These are phyloP conservation scores for Hymenopus coronatus DNA, from an alignment of 2,888 invertebrate genomes.

Conservation along the genomic window DNA sequence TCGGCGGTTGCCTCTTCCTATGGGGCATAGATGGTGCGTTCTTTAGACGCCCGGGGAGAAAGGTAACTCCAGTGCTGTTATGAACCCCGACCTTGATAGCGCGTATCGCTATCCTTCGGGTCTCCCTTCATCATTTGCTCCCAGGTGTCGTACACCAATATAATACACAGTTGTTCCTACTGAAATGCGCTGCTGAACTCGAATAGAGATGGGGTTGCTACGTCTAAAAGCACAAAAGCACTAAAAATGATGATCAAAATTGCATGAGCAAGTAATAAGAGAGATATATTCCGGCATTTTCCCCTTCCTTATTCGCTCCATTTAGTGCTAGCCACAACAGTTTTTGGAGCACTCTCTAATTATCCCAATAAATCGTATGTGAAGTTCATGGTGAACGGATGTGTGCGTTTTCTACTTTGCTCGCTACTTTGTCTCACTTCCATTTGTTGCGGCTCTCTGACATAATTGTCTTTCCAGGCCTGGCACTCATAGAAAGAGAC, in stretches of 20 bases:
- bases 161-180: too few species aligned
- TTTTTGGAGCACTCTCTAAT: neutral
- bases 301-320: neutral
- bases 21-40: too few species aligned
- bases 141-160: too few species aligned
- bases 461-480: neutral
- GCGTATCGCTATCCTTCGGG: too few species aligned
- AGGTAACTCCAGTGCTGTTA: too few species aligned
- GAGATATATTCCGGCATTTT: neutral
- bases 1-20: too few species aligned
- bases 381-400: neutral
- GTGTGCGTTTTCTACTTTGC: neutral
- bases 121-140: too few species aligned
- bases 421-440: neutral
- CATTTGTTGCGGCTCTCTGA: neutral
- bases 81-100: too few species aligned
- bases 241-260: neutral
- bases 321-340: neutral
- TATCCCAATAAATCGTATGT: neutral
- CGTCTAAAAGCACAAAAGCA: neutral
- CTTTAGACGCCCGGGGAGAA: too few species aligned
- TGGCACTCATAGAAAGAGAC: neutral
- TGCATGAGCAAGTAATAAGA: neutral
- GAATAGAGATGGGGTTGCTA: too few species aligned
- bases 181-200: too few species aligned